These are phyloP conservation scores for Xerus rutilus DNA, from an alignment of 2,797 vertebrate genomes.

Conservation along the genomic window DNA sequence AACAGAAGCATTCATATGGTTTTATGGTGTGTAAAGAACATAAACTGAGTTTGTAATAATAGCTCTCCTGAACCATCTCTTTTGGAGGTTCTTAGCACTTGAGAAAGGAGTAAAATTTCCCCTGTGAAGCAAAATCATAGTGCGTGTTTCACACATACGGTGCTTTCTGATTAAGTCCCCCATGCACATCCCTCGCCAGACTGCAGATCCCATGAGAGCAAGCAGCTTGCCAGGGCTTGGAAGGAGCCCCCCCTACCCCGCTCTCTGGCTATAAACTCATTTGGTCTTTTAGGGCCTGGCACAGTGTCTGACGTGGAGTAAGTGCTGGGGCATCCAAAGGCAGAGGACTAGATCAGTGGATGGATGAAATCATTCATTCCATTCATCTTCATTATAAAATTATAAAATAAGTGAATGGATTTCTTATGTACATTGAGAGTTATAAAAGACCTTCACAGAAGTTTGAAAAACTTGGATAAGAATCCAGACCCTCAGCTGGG, in stretches of 20 bases:
- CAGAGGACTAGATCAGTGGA: neutral
- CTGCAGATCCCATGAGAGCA: neutral
- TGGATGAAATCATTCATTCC: neutral
- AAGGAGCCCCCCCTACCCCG: neutral
- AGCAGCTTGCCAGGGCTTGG: neutral
- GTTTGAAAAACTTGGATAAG: neutral
- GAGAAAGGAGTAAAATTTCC: neutral
- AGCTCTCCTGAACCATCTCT: neutral
- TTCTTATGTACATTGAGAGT: neutral
- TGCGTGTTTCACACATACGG: neutral
- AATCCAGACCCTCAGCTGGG: too few species aligned
- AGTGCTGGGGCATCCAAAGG: neutral
- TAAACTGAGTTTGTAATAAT: neutral
- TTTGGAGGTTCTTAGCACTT: neutral
- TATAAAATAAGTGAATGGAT: neutral
- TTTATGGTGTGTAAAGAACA: neutral
- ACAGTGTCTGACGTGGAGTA: accelerated
- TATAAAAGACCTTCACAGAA: neutral
- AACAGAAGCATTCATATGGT: neutral
- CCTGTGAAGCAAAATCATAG: neutral
- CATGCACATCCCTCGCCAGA: neutral
- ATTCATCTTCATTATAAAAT: neutral
- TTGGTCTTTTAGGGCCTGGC: neutral
- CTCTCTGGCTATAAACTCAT: neutral
- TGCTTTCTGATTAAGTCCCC: neutral